These are phyloP conservation scores for Scaptomyza montana DNA, from an alignment of 1,140 invertebrate genomes.

Conservation along the genomic window DNA sequence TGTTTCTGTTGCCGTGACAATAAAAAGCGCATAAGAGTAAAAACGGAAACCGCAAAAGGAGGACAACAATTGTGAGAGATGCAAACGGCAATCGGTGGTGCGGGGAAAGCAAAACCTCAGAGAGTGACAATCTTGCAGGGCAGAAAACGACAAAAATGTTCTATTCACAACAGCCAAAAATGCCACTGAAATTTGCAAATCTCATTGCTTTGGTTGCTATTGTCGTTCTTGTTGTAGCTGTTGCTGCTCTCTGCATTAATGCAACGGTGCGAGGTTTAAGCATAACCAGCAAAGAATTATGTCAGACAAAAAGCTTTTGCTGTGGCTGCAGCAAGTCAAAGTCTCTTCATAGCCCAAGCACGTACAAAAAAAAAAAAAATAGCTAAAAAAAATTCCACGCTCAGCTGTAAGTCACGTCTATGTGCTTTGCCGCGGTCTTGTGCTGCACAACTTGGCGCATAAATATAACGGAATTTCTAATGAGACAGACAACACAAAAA, in stretches of 20 bases:
- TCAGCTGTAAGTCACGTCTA: slow-evolving; percentile 58
- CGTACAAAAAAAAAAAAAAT: slow-evolving; percentile 7
- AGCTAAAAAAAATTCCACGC: not conserved
- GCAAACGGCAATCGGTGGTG: too few relatives aligned
- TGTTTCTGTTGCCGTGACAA: slow-evolving; percentile 49
- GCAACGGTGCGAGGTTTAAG: slow-evolving; percentile 47
- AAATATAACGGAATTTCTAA: slow-evolving; percentile 70
- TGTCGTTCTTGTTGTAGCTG: slow-evolving; percentile 11
- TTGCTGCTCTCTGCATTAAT: slow-evolving; percentile 39
- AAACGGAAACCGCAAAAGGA: slow-evolving; percentile 53
- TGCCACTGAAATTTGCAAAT: slow-evolving; percentile 57
- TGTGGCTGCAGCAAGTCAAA: slow-evolving; percentile 29
- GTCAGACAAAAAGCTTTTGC: not conserved
- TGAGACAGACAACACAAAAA: slow-evolving; percentile 26
- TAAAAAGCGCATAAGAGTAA: slow-evolving; percentile 65
- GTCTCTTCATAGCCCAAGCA: slow-evolving; percentile 31
- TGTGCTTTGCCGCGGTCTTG: slow-evolving; percentile 37
- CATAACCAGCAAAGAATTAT: slow-evolving; percentile 30
- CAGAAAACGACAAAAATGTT: slow-evolving; percentile 28
- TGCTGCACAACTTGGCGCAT: slow-evolving; percentile 56
- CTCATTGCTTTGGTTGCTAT: slow-evolving; percentile 40
- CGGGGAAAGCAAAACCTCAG: too few relatives aligned
- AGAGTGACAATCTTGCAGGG: not conserved
- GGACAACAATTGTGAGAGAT: slow-evolving; percentile 24
- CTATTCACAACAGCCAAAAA: slow-evolving; percentile 26